Percentiles rank a stretch among this genome's conserved stretches.
These are phyloP conservation scores for Bucorvus abyssinicus DNA, from an alignment of 2,797 vertebrate genomes.

Conservation along the genomic window DNA sequence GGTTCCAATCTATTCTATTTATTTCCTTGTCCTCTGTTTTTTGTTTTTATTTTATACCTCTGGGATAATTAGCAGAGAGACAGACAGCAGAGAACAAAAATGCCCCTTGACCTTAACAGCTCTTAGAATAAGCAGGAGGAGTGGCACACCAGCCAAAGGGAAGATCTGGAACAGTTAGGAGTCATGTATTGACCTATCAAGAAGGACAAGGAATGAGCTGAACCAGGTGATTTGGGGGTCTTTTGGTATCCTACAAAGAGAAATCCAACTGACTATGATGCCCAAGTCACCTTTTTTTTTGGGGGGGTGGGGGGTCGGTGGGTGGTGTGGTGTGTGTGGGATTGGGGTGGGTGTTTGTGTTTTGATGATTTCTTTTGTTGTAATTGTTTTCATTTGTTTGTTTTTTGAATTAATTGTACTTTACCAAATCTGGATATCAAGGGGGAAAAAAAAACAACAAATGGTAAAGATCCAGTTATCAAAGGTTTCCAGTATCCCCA, in stretches of 20 bases:
- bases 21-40: not conserved
- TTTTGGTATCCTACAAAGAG: not conserved
- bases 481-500: not conserved
- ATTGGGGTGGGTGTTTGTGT: too few relatives aligned
- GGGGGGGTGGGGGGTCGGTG: too few relatives aligned
- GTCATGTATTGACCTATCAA: not conserved
- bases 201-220: not conserved
- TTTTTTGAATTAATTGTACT: not conserved
- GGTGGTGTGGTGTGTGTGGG: too few relatives aligned
- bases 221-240: not conserved
- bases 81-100: not conserved
- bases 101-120: not conserved
- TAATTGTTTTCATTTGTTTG: too few relatives aligned
- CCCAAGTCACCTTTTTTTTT: not conserved
- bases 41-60: not conserved
- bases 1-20: not conserved
- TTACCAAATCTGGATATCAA: not conserved
- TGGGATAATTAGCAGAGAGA: not conserved
- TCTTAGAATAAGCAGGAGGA: not conserved
- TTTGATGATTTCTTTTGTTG: too few relatives aligned
- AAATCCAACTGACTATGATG: not conserved
- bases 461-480: not conserved
- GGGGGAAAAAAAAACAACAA: rapidly evolving
- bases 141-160: not conserved
- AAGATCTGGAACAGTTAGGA: not conserved